Evolutionary conservation across 2,888 invertebrate genomes (phyloP).

Genomic region (Plemyria rubiginata): DNA sequence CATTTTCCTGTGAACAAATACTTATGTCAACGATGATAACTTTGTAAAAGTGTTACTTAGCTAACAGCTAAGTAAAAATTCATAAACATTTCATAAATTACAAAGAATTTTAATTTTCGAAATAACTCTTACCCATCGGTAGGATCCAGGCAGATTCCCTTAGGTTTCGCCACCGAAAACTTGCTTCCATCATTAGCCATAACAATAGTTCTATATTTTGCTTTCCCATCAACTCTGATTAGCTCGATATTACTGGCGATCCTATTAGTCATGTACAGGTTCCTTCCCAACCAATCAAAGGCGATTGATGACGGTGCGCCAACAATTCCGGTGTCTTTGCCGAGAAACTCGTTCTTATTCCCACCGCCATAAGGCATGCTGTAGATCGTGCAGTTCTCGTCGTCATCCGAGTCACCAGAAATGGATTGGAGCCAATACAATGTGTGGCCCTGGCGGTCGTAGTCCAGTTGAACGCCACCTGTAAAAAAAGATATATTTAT

Average conservation of each 20-base stretch:
- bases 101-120: neutral
- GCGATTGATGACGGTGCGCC: slow-evolving; percentile 96
- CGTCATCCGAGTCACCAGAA: slow-evolving; percentile 87
- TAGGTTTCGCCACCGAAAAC: slow-evolving; percentile 94
- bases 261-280: slow-evolving; percentile 96
- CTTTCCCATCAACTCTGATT: slow-evolving; percentile 93
- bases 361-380: slow-evolving; percentile 94
- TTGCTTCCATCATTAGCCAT: slow-evolving; percentile 95
- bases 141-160: slow-evolving; percentile 95
- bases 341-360: slow-evolving; percentile 89
- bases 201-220: slow-evolving; percentile 92
- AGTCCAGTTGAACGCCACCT: slow-evolving; percentile 95
- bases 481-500: no score
- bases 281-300: slow-evolving; percentile 98
- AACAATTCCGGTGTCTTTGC: slow-evolving; percentile 93
- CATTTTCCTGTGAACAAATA: slow-evolving; percentile 86
- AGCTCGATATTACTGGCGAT: slow-evolving; percentile 96
- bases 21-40: neutral
- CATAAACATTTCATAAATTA: no score
- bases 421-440: slow-evolving; percentile 94
- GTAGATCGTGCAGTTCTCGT: slow-evolving; percentile 94
- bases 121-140: slow-evolving; percentile 88
- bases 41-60: neutral
- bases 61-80: no score
- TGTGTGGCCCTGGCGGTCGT: slow-evolving; percentile 92